Percentiles rank a stretch among this genome's conserved stretches.
phyloP scores from a whole-genome alignment of 2,797 vertebrate genomes.

The Agapornis canus region DNA sequence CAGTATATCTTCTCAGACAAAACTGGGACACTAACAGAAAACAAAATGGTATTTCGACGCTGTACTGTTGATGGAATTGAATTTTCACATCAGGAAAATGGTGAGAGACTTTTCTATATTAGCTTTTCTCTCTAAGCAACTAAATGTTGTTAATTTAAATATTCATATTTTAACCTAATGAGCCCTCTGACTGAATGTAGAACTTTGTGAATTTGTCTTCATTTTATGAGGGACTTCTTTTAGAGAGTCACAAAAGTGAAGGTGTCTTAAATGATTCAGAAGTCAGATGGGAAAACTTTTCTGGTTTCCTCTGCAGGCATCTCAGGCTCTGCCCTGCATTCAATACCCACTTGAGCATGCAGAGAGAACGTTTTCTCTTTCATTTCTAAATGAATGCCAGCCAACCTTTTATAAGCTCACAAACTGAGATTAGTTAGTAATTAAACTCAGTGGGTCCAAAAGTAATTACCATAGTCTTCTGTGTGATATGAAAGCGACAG shows the following conservation, averaged over 20 bases:
- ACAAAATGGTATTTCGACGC: constrained; percentile 96
- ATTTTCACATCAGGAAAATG: constrained; percentile 92
- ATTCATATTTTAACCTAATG: background rate
- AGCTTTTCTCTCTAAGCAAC: background rate
- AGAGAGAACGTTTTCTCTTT: background rate
- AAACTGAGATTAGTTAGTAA: background rate
- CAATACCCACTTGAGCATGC: background rate
- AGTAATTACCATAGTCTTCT: background rate
- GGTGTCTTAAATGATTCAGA: background rate
- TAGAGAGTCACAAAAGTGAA: background rate
- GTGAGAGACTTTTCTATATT: constrained; percentile 61
- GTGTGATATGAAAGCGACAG: background rate
- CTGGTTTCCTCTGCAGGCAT: background rate
- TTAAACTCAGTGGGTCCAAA: background rate
- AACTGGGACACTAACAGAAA: constrained; percentile 96
- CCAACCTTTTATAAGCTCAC: background rate
- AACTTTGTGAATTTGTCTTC: background rate
- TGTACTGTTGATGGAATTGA: constrained; percentile 90
- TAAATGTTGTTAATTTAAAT: background rate
- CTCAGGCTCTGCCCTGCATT: background rate
- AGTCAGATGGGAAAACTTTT: background rate
- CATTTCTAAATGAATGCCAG: background rate
- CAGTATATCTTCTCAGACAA: constrained; percentile 96
- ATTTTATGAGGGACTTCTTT: background rate
- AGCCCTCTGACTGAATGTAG: background rate